Base-by-base conservation (phyloP, 2,797 vertebrate species). In the Sebastes matsubarae region DNA sequence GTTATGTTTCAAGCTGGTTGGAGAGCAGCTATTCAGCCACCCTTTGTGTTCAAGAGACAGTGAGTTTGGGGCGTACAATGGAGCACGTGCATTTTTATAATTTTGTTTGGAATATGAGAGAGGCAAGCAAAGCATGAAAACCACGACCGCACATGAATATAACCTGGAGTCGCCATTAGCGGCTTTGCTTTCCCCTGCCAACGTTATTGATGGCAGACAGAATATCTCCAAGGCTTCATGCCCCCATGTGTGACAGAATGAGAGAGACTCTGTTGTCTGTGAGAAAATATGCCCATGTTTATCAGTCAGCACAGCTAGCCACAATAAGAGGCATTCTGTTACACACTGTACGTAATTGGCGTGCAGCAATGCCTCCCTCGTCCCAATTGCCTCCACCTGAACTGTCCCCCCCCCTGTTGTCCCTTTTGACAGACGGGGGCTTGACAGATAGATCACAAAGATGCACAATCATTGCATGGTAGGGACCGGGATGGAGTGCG, bases 401-500 rank as follows among this genome's bases (percentile, higher is more conserved):
- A 80, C 86, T 80, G 81, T 91, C 87, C 38, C 38, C 42, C 42
- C 87, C 14, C 38, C 42, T 80, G 90, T 91, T 93, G 87, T 93
- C 88, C 82, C 34, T 75, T 90, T 89, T 94, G 90, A 95, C 91
- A 90, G 87, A 91, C 74, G 79, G 75, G 75, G 77, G 14, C 86
- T 88, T 94, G 91, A 94, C 90, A 88, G 90, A 93, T 91, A 91
- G 89, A 93, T 93, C 90, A 90, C 87, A 93, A 93, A 94, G 90
- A 94, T 92, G 92, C 93, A 93, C 92, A 92, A 94, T 95, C 94
- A 94, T 90, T 90, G 92, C 90, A 88, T 91, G 91, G 84, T 87
- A 72, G 85, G 88, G 88, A 79, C 86, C 66, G 83, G 86, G 90
- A 93, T 93, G 90, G 88, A 95, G 92, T 93, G 90, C 89, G 69